Evolutionary conservation across 1,140 invertebrate species (phyloP).

Genomic region (Periplaneta americana): DNA sequence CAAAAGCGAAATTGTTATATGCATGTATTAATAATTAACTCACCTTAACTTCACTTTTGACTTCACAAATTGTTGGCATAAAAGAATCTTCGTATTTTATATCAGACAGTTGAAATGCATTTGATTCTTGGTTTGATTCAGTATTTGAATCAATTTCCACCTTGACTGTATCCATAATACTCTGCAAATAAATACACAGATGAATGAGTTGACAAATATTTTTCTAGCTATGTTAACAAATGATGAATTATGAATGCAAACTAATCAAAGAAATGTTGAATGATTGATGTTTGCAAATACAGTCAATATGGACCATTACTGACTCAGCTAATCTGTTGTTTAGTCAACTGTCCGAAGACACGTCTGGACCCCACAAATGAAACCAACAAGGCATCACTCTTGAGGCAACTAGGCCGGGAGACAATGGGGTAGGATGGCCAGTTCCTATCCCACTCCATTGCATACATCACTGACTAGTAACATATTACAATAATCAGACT

Average conservation of each 20-base stretch:
- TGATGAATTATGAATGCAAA: neutral
- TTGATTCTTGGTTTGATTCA: neutral
- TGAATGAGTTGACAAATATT: neutral
- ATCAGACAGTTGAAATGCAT: neutral
- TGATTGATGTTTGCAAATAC: neutral
- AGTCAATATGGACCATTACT: too few relatives aligned
- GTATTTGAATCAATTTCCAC: neutral
- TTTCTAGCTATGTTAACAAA: neutral
- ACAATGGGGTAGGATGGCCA: too few relatives aligned
- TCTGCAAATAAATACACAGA: neutral
- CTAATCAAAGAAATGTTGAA: neutral
- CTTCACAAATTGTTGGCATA: neutral
- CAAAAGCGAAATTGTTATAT: too few relatives aligned
- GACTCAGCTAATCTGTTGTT: too few relatives aligned
- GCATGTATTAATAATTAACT: too few relatives aligned
- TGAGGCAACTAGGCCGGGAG: too few relatives aligned
- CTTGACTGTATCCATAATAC: neutral
- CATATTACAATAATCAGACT: too few relatives aligned
- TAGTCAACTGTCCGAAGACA: too few relatives aligned
- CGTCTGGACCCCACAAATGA: too few relatives aligned
- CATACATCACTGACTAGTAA: too few relatives aligned
- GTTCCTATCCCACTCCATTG: too few relatives aligned
- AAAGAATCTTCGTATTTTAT: neutral
- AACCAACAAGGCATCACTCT: too few relatives aligned
- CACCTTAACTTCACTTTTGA: neutral